A percentile compares a stretch with the other conserved stretches of the same genome.
These are phyloP conservation scores for Parnassius mnemosyne DNA, from an alignment of 2,888 invertebrate genomes.

Conservation along the genomic window DNA sequence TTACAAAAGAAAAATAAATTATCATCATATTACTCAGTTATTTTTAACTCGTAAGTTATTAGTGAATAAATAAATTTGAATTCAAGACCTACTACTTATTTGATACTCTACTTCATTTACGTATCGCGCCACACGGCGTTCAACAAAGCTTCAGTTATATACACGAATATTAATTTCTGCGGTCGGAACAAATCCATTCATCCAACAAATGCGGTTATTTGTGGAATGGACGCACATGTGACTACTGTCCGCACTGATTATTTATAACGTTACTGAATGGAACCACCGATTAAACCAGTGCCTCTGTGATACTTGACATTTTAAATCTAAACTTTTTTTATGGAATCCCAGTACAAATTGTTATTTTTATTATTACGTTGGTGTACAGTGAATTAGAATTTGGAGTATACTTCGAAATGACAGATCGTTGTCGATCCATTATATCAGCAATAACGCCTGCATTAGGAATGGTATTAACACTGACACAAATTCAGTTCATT, in stretches of 20 bases:
- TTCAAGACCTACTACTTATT: no score
- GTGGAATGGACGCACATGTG: slow-evolving; percentile 15
- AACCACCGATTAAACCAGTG: slow-evolving; percentile 3
- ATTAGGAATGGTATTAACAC: slow-evolving; percentile 89
- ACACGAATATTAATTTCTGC: slow-evolving; percentile 23
- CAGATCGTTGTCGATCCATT: slow-evolving; percentile 83
- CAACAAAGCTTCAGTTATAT: no score
- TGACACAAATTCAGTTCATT: slow-evolving; percentile 96
- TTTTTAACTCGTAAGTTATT: no score
- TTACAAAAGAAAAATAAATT: no score
- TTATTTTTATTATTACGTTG: slow-evolving; percentile 58
- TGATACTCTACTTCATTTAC: no score
- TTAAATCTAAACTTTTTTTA: neutral
- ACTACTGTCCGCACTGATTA: slow-evolving; percentile 19
- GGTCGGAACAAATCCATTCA: slow-evolving; percentile 18
- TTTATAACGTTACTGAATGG: slow-evolving; percentile 22
- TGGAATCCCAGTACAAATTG: no score
- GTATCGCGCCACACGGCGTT: no score
- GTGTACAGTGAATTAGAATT: slow-evolving; percentile 86
- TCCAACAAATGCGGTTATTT: slow-evolving; percentile 20
- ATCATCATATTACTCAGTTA: no score
- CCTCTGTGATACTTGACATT: slow-evolving; percentile 12
- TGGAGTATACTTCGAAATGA: slow-evolving; percentile 87
- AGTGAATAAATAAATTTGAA: no score
- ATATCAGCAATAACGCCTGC: slow-evolving; percentile 89